These are phyloP conservation scores for Myanophis thanlyinensis DNA, from an alignment of 2,113 vertebrate genomes.

Conservation along the genomic window DNA sequence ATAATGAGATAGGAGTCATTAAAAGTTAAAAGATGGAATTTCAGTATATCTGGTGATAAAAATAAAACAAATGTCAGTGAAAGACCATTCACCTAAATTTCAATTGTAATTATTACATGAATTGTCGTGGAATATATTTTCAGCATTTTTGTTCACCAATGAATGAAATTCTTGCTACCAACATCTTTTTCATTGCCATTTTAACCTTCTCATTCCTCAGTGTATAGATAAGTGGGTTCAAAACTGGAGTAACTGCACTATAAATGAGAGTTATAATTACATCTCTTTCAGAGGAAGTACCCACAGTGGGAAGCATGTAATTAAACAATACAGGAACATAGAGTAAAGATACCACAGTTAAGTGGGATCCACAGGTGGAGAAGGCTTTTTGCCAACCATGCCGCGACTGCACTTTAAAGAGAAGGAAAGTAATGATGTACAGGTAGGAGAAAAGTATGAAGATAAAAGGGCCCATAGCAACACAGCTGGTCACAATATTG, in stretches of 20 bases:
- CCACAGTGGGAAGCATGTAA: slow-evolving; percentile 31
- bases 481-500: slow-evolving; percentile 8
- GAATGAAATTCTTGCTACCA: background rate
- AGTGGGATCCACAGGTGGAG: slow-evolving; percentile 38
- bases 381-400: slow-evolving; percentile 40
- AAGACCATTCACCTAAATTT: background rate
- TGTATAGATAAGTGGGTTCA: slow-evolving; percentile 67
- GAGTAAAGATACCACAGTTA: slow-evolving; percentile 40
- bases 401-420: slow-evolving; percentile 29
- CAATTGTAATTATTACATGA: background rate
- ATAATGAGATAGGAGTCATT: background rate
- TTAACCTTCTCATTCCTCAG: slow-evolving; percentile 63
- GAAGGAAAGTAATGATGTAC: slow-evolving; percentile 35
- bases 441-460: slow-evolving; percentile 50
- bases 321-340: slow-evolving; percentile 46
- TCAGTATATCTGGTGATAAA: background rate
- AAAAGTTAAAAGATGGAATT: background rate
- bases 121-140: background rate
- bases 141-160: background rate
- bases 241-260: slow-evolving; percentile 60
- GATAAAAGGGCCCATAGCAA: slow-evolving; percentile 33
- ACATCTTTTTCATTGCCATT: slow-evolving; percentile 49
- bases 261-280: slow-evolving; percentile 34
- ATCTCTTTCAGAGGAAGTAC: background rate
- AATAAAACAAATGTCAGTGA: background rate